Evolutionary conservation across 2,888 invertebrate genomes (phyloP), one percentile per base, ranked within the genome.

Genomic region (Autographa pulchrina): DNA sequence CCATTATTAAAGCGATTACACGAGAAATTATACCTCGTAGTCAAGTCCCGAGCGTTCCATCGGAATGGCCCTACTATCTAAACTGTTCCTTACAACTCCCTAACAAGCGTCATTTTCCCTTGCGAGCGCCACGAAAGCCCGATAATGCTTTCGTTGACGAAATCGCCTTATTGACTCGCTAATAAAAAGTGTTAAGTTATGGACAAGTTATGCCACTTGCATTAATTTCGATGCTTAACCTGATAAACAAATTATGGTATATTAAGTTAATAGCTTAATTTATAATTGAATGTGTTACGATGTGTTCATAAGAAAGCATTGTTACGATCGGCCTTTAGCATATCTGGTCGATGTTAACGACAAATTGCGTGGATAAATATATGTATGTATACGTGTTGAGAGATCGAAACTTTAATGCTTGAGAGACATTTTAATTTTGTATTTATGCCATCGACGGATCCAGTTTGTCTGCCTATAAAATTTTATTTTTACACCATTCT

Each of bases 191-290:
- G 93, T 94, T 90, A 95, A 96, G 93, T 96, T 96, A 96, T 96
- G 95, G 92, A 89, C 93, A 92, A 92, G 95, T 94, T 94, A 94
- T 94, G 93, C 95, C 93, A 93, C 94, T 94, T 94, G 95, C 96
- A 95, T 96, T 96, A 94, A 95, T 95, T 95, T 92, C 90, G 96
- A 96, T 96, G 95, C 95, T 95, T 92, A 96, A 94, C 93, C 94
- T 92, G 96, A 95, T 96, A 95, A 96, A 96, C 96, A 96, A 96
- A 96, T 96, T 95, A 96, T 94, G 88, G 92, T 92, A 90, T 94
- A 95, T 95, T 94, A 96, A 94, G 90, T 95, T 96, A 93, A 96
- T 95, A 94, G 95, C 95, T 95, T 95, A 94, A 96, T 96, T 95
- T 95, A 95, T 95, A 95, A 95, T 95, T 96, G 94, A 93, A 94